phyloP scores from a whole-genome alignment of 2,888 invertebrate species.

The Penaeus monodon region DNA sequence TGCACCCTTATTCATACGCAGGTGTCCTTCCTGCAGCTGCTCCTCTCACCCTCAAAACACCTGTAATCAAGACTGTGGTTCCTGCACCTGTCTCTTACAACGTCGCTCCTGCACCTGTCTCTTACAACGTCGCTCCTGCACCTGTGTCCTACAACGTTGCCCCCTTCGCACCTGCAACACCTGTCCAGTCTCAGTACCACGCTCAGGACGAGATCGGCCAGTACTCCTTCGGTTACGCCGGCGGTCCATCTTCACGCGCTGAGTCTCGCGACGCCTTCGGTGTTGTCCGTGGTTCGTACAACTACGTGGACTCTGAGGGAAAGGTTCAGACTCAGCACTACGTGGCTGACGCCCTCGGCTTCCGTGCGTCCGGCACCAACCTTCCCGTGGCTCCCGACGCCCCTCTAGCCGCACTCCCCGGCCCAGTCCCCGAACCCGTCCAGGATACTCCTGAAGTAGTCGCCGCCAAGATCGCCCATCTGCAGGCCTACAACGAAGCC shows the following conservation, averaged over 20 bases:
- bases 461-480: conserved; percentile 49
- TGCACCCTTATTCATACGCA: too few species aligned
- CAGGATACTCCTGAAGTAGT: conserved; percentile 34
- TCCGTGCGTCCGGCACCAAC: conserved; percentile 71
- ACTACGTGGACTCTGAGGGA: conserved; percentile 72
- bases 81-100: too few species aligned
- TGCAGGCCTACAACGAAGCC: conserved; percentile 65
- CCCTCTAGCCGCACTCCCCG: not conserved
- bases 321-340: conserved; percentile 70
- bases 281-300: conserved; percentile 71
- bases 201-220: conserved; percentile 66
- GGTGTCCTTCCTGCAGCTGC: too few species aligned
- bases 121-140: too few species aligned
- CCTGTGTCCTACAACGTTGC: too few species aligned
- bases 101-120: too few species aligned
- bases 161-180: conserved; percentile 38
- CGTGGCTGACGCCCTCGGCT: conserved; percentile 70
- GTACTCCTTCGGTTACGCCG: conserved; percentile 8
- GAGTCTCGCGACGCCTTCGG: conserved; percentile 69
- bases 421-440: not conserved
- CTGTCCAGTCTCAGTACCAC: conserved; percentile 65
- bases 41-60: too few species aligned
- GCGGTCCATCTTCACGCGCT: conserved; percentile 63
- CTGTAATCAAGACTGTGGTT: too few species aligned
- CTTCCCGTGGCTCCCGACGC: conserved; percentile 68